These are phyloP conservation scores for Tetragonisca angustula DNA, from an alignment of 2,888 invertebrate genomes.

Conservation along the genomic window DNA sequence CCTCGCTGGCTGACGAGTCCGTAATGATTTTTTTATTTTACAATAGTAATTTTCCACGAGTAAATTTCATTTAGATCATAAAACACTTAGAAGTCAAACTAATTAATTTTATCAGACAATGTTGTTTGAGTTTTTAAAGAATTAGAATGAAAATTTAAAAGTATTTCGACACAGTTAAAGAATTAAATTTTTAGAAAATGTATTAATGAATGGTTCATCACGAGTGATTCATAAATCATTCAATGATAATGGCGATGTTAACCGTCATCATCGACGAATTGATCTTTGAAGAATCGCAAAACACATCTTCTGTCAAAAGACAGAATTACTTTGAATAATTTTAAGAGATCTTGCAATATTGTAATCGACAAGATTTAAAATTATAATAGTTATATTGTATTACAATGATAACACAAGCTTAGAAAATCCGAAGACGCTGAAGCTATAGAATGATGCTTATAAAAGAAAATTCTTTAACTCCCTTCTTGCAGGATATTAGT, in stretches of 20 bases:
- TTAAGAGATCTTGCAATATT: neutral
- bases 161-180: too few relatives aligned
- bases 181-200: too few relatives aligned
- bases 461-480: slow-evolving; percentile 37
- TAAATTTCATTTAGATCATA: neutral
- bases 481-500: slow-evolving; percentile 32
- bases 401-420: neutral
- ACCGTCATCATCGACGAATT: neutral
- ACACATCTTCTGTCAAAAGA: too few relatives aligned
- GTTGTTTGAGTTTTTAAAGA: too few relatives aligned
- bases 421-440: neutral
- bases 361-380: neutral
- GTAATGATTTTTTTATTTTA: slow-evolving; percentile 28
- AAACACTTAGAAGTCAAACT: too few relatives aligned
- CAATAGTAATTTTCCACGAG: neutral
- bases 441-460: neutral
- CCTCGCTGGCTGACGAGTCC: slow-evolving; percentile 11
- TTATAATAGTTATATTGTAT: slow-evolving; percentile 4
- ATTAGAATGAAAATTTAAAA: too few relatives aligned
- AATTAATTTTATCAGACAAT: too few relatives aligned
- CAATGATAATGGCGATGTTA: too few relatives aligned
- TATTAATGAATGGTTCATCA: too few relatives aligned
- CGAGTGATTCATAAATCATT: too few relatives aligned
- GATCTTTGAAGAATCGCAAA: neutral
- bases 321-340: neutral